Evolutionary conservation across 2,113 vertebrate genomes (phyloP), one percentile per base, ranked within the genome.

Genomic region (Morphnarchus princeps): DNA sequence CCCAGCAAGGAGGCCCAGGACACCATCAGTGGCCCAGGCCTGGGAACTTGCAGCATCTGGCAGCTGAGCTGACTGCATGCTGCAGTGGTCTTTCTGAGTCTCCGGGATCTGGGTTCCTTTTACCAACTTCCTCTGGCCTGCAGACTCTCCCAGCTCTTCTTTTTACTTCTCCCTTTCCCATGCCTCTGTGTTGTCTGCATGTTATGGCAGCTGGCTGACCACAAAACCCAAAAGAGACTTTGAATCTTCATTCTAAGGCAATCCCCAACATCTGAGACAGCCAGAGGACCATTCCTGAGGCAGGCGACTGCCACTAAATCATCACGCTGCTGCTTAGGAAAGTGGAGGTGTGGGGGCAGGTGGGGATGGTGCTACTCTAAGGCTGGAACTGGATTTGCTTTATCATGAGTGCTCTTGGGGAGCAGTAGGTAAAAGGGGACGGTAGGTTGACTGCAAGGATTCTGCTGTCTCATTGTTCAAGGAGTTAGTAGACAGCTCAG

Each of bases 221-320:
- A 52, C 36, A 76, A 85, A 91, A 71, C 21, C 19, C 12, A 6
- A 42, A 49, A 49, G 36, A 72, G 25, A 50, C 26, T 57, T 61
- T 31, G 52, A 72, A 59, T 66, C 40, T 61, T 82, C 49, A 26
- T 49, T 82, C 13, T 38, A 77, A 83, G 25, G 47, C 77, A 87
- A 34, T 3, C 10, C 17, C 5, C 43, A 70, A 25, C 12, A 54
- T 4, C 31, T 21, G 22, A 76, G 62, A 67, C 15, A 87, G 31
- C 47, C 42, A 66, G 47, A 49, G 24, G 16, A 78, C 0, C 2
- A 18, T 7, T 63, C 58, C 32, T 0, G 0, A 58, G 42, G 24
- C 50, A 1, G 38, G 8, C 11, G 45, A 40, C 11, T 62, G 34
- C n/a, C 49, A 58, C 57, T 47, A 58, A 65, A 45, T 16, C 22